Evolutionary conservation across 2,113 vertebrate genomes (phyloP).

Genomic region (Hydropotes inermis): DNA sequence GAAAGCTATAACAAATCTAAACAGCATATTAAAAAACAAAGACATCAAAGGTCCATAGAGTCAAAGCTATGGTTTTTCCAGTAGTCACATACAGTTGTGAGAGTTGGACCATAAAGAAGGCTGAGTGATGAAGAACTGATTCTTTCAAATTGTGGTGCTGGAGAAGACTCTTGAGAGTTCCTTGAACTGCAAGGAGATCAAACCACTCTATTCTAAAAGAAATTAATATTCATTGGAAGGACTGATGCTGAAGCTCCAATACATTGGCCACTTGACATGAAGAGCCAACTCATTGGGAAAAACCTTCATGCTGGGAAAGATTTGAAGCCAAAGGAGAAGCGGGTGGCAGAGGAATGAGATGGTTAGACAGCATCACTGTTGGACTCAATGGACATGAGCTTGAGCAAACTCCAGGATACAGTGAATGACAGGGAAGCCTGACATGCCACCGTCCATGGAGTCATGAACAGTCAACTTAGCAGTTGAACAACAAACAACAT

Average conservation of each 20-base stretch:
- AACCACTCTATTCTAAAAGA: neutral
- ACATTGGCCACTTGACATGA: neutral
- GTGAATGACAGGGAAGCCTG: neutral
- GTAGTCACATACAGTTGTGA: neutral
- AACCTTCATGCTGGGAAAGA: neutral
- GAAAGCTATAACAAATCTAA: neutral
- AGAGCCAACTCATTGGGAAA: neutral
- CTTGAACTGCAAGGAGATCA: neutral
- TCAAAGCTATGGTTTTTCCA: neutral
- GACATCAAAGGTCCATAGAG: neutral
- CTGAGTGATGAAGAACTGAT: neutral
- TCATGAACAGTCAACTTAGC: neutral
- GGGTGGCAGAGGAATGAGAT: neutral
- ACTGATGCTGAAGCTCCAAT: neutral
- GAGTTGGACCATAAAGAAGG: neutral
- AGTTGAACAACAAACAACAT: neutral
- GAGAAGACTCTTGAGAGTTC: neutral
- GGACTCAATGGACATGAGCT: neutral
- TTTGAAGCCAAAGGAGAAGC: neutral
- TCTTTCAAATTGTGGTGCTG: neutral
- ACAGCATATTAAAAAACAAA: neutral
- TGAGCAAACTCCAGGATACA: neutral
- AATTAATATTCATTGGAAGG: neutral
- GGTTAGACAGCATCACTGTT: neutral
- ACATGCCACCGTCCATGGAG: rapidly evolving